phyloP scores from a whole-genome alignment of 2,797 vertebrate genomes.

The Sylvia borin region DNA sequence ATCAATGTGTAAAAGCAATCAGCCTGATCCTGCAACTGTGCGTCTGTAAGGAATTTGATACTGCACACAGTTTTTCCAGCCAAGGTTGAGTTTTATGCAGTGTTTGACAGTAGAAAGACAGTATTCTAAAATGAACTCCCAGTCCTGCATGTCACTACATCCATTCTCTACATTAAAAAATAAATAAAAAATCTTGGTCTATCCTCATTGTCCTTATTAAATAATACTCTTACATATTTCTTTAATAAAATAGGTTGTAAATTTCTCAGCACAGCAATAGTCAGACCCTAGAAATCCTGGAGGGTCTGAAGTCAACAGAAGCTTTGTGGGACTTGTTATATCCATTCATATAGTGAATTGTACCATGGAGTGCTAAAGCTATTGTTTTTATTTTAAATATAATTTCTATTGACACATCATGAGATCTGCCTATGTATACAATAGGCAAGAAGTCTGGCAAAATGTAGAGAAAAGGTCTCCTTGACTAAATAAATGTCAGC shows the following conservation, averaged over 20 bases:
- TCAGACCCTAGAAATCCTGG: neutral
- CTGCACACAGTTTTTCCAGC: neutral
- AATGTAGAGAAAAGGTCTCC: neutral
- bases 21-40: neutral
- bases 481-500: neutral
- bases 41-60: neutral
- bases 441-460: neutral
- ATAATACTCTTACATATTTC: neutral
- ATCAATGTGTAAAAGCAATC: conserved; percentile 8
- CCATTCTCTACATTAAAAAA: neutral
- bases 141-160: neutral
- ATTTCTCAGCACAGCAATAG: neutral
- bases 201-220: neutral
- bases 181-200: neutral
- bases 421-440: neutral
- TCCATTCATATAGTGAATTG: neutral
- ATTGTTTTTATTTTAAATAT: neutral
- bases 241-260: neutral
- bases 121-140: neutral
- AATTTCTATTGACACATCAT: neutral
- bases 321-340: neutral
- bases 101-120: neutral
- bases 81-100: neutral
- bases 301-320: neutral
- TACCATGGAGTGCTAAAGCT: neutral